Percentiles rank a stretch among this genome's conserved stretches.
Evolutionary conservation across 2,797 vertebrate genomes (phyloP).

Genomic region (Oryzias sinensis): DNA sequence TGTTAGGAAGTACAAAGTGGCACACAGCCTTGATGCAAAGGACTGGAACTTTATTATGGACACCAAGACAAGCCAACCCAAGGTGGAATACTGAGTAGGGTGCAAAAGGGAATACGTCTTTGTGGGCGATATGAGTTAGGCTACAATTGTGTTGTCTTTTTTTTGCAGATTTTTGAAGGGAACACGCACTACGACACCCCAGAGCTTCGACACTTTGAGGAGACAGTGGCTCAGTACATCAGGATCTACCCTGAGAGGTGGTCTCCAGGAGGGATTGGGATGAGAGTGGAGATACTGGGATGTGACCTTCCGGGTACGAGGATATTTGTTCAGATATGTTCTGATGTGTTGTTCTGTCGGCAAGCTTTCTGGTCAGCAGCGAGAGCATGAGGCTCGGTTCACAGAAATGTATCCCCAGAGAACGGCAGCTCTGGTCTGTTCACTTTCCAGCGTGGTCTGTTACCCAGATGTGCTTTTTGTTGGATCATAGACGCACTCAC

Average conservation of each 20-base stretch:
- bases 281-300: constrained; percentile 95
- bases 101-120: rapidly evolving
- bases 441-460: constrained; percentile 52
- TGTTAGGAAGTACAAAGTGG: constrained; percentile 92
- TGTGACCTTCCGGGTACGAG: constrained; percentile 92
- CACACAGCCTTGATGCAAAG: constrained; percentile 87
- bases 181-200: constrained; percentile 95
- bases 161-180: constrained; percentile 89
- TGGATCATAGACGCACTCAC: constrained; percentile 28
- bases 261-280: constrained; percentile 95
- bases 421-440: constrained; percentile 31
- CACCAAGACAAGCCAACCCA: constrained; percentile 85
- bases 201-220: constrained; percentile 89
- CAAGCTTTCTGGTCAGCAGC: constrained; percentile 24
- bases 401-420: constrained; percentile 53
- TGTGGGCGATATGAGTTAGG: neutral
- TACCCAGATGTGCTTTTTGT: constrained; percentile 65
- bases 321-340: neutral
- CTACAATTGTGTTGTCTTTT: neutral
- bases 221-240: constrained; percentile 85
- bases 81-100: constrained; percentile 73
- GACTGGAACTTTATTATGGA: constrained; percentile 93
- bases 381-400: constrained; percentile 40
- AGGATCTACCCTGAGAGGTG: constrained; percentile 92
- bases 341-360: neutral